Conservation (phyloP, 1,140 invertebrate genomes). For the Pseudomyrmex dendroicus region DNA sequence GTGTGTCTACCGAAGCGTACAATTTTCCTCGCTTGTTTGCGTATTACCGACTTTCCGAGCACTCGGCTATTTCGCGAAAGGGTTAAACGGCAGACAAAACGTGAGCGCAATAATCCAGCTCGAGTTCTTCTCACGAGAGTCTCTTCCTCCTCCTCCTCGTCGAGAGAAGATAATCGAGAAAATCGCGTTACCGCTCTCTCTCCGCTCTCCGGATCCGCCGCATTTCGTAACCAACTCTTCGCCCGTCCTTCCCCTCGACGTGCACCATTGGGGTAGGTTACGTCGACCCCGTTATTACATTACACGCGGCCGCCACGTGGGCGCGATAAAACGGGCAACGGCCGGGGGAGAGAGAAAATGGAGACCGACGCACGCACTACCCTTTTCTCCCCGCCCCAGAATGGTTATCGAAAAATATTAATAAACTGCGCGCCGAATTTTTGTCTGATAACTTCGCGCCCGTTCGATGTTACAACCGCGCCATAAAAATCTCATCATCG, state of each 20-base stretch:
- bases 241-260: conserved; percentile 19
- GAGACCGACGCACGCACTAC: conserved; percentile 31
- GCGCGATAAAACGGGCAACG: conserved; percentile 50
- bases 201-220: not conserved
- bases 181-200: conserved; percentile 37
- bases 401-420: conserved; percentile 43
- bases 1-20: not conserved
- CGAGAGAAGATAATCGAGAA: conserved; percentile 55
- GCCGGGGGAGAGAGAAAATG: conserved; percentile 14
- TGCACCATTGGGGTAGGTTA: conserved; percentile 69
- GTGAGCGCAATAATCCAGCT: conserved; percentile 46
- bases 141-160: conserved; percentile 13
- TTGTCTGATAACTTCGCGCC: not conserved
- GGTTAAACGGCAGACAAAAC: conserved; percentile 29
- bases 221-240: conserved; percentile 42
- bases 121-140: conserved; percentile 11
- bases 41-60: conserved; percentile 10
- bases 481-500: not conserved
- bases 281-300: conserved; percentile 74
- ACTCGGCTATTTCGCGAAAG: conserved; percentile 10
- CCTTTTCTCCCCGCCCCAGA: not conserved
- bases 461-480: conserved; percentile 9
- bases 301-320: conserved; percentile 52
- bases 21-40: not conserved
- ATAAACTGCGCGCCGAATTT: conserved; percentile 23